Base-by-base conservation (phyloP, 2,888 invertebrate species). In the Schizotus pectinicornis region DNA sequence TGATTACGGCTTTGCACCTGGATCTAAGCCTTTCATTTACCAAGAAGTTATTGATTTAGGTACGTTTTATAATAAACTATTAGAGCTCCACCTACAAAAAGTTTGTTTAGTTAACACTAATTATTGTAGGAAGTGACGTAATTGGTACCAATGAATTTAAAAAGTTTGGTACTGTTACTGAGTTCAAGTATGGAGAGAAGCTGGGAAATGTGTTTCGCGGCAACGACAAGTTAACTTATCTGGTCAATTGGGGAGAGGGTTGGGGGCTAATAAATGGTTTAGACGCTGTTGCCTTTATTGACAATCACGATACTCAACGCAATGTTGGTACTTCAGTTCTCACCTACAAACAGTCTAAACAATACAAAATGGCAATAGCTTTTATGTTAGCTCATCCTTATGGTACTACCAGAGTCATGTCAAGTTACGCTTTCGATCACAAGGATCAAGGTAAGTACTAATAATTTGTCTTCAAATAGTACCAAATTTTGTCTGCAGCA, bases 351-450 rank as follows among this genome's bases (percentile, higher is more conserved):
- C 73, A 79, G 1, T 42, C 88, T 0, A 86, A 81, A 64, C 79
- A 80, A 36, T 91, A 91, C 77, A 91, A 73, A 62, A 71, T 70
- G 81, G 94, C 94, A 0, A 87, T 86, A 0, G 91, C 90, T 0
- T 94, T 93, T 77, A 91, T 90, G 85, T 81, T 96, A 76, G 92
- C 94, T 0, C 89, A 90, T 83, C 87, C 90, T 0, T 92, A 91
- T 64, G 92, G 92, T 12, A 81, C 85, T 57, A 86, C 91, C 0
- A 85, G 90, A 48, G 77, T 95, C 37, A 95, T 95, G 93, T 94
- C 93, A 73, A 92, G 93, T 64, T 95, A 85, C 71, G 81, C 74
- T 36, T 95, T 92, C 77, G 70, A 75, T 0, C 67, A 85, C 57
- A 82, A 81, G 7, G 85, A 87, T 67, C 53, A 60, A 60, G 89